Percentiles rank a stretch among this genome's conserved stretches.
Conservation (phyloP, 2,888 invertebrate genomes). For the Dascillus cervinus region DNA sequence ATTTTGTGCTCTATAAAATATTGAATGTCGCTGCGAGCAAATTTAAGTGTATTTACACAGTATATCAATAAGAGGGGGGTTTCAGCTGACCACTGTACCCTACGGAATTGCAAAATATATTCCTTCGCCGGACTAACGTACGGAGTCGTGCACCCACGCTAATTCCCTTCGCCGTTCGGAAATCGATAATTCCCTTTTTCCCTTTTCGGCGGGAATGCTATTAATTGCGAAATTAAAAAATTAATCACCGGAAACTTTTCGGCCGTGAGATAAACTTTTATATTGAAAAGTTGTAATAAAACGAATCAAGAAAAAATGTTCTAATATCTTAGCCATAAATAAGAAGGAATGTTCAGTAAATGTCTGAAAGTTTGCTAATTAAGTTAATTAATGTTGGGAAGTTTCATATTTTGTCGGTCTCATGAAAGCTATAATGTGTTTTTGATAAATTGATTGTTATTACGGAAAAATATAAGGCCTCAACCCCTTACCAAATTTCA, state of each 20-base stretch:
- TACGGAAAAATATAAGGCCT: no score
- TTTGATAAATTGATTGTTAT: slow-evolving; percentile 30
- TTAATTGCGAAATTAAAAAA: no score
- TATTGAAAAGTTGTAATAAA: slow-evolving; percentile 14
- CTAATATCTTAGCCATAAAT: slow-evolving; percentile 33
- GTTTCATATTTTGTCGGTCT: slow-evolving; percentile 25
- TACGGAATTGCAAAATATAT: slow-evolving; percentile 40
- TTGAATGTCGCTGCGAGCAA: slow-evolving; percentile 18
- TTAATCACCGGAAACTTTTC: no score
- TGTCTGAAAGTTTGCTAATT: slow-evolving; percentile 44
- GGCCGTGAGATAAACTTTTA: no score
- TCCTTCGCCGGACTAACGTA: slow-evolving; percentile 20
- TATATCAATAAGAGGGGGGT: slow-evolving; percentile 43
- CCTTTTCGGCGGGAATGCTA: no score
- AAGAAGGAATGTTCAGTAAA: slow-evolving; percentile 38
- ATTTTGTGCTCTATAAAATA: slow-evolving; percentile 6
- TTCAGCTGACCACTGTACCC: slow-evolving; percentile 39
- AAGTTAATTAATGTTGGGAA: slow-evolving; percentile 42
- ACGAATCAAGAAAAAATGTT: slow-evolving; percentile 17
- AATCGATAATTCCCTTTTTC: slow-evolving; percentile 25
- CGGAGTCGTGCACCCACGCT: slow-evolving; percentile 17
- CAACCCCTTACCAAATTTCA: no score
- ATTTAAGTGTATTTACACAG: slow-evolving; percentile 41
- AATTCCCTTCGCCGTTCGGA: slow-evolving; percentile 2
- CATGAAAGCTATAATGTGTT: slow-evolving; percentile 25